phyloP scores from a whole-genome alignment of 2,113 vertebrate genomes.

The Pollachius pollachius region DNA sequence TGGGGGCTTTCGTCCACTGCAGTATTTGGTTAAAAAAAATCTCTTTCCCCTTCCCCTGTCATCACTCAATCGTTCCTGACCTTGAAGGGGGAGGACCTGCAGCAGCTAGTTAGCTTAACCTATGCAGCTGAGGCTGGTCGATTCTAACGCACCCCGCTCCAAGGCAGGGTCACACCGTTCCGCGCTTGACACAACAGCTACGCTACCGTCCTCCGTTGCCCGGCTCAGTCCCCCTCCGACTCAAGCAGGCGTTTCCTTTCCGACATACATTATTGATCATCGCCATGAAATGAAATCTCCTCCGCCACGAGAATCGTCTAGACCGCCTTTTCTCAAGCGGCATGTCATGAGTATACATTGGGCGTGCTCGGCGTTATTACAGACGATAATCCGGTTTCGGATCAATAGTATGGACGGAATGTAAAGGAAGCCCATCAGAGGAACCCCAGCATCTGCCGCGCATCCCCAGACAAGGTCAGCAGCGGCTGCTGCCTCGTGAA shows the following conservation, averaged over 20 bases:
- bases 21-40: too few species aligned
- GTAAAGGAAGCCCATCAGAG: constrained; percentile 5
- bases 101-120: too few species aligned
- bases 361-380: constrained; percentile 26
- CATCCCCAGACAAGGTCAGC: constrained; percentile 51
- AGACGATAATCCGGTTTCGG: constrained; percentile 11
- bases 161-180: too few species aligned
- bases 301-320: constrained; percentile 8
- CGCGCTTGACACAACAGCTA: too few species aligned
- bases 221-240: background rate
- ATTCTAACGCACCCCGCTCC: too few species aligned
- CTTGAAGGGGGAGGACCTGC: too few species aligned
- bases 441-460: constrained; percentile 34
- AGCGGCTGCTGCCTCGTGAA: constrained; percentile 32
- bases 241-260: constrained; percentile 3
- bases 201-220: too few species aligned
- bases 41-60: too few species aligned
- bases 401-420: constrained; percentile 31
- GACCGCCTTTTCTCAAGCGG: constrained; percentile 19
- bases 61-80: too few species aligned
- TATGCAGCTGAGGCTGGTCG: too few species aligned
- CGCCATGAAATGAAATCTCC: constrained; percentile 12
- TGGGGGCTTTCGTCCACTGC: too few species aligned
- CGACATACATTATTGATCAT: constrained; percentile 41
- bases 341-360: constrained; percentile 1